A percentile compares a stretch with the other conserved stretches of the same genome.
Conservation (phyloP, 2,113 vertebrate species). For the Corydoras maculifer region DNA sequence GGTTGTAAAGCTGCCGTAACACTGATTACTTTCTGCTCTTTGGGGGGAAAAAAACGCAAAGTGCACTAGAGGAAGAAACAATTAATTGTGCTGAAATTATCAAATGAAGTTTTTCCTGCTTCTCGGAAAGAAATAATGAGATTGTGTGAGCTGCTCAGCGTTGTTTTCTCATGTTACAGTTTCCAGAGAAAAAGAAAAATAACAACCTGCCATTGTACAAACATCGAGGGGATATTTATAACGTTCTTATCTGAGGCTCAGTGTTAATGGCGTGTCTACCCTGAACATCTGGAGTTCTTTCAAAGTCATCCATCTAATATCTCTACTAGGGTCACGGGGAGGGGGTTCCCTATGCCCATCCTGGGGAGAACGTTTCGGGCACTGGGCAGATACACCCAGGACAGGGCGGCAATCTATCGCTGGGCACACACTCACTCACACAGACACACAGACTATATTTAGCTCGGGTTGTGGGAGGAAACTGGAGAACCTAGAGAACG, state of each 20-base stretch:
- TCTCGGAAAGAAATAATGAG: not conserved
- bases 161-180: not conserved
- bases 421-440: too few relatives aligned
- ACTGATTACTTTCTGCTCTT: slow-evolving; percentile 29
- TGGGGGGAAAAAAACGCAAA: not conserved
- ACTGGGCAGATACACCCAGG: too few relatives aligned
- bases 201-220: not conserved
- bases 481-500: too few relatives aligned
- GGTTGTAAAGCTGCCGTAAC: not conserved
- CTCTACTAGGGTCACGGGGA: too few relatives aligned
- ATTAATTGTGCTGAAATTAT: slow-evolving; percentile 15
- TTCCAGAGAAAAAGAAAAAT: not conserved
- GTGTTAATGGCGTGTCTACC: not conserved
- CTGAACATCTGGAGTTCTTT: not conserved
- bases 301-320: too few relatives aligned
- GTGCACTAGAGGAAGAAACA: slow-evolving; percentile 8
- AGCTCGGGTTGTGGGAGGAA: too few relatives aligned
- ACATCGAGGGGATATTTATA: not conserved
- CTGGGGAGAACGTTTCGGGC: too few relatives aligned
- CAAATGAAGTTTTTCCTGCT: slow-evolving; percentile 6
- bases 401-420: too few relatives aligned
- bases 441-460: too few relatives aligned
- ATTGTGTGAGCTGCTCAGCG: not conserved
- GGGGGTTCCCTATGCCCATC: too few relatives aligned
- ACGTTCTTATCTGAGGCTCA: not conserved